Percentiles rank a stretch among this genome's conserved stretches.
These are phyloP conservation scores for Eurois occulta DNA, from an alignment of 2,888 invertebrate species.

Conservation along the genomic window DNA sequence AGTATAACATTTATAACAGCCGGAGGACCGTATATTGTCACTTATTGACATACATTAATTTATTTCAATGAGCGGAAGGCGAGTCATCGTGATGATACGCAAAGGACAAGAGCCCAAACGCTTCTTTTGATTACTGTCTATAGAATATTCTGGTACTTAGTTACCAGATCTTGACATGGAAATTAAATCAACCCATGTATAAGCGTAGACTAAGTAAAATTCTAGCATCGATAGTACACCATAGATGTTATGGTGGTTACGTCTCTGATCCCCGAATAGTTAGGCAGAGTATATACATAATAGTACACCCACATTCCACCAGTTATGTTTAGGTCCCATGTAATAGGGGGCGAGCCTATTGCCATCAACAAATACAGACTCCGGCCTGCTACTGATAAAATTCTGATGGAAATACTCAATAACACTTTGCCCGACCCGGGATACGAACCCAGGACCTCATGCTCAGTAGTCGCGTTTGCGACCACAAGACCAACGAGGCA, in stretches of 20 bases:
- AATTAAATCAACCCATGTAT: neutral
- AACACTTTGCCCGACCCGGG: neutral
- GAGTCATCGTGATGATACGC: neutral
- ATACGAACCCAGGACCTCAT: neutral
- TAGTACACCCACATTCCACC: no score
- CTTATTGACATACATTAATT: slow-evolving; percentile 44
- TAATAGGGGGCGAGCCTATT: no score
- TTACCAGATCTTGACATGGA: neutral
- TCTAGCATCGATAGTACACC: neutral
- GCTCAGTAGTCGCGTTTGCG: no score
- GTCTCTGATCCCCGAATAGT: no score
- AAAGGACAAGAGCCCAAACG: slow-evolving; percentile 13
- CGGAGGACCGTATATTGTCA: slow-evolving; percentile 16
- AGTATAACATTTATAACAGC: neutral
- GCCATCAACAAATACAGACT: no score
- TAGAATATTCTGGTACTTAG: neutral
- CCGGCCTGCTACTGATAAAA: no score
- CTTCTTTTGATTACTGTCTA: neutral
- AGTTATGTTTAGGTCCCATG: no score
- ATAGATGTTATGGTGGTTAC: no score
- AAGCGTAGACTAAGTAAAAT: neutral
- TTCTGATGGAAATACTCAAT: neutral
- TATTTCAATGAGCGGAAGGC: slow-evolving; percentile 20
- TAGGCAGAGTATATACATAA: no score
- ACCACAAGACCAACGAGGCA: neutral